These are phyloP conservation scores for Antechinus flavipes DNA, from an alignment of 2,113 vertebrate species.

Conservation along the genomic window DNA sequence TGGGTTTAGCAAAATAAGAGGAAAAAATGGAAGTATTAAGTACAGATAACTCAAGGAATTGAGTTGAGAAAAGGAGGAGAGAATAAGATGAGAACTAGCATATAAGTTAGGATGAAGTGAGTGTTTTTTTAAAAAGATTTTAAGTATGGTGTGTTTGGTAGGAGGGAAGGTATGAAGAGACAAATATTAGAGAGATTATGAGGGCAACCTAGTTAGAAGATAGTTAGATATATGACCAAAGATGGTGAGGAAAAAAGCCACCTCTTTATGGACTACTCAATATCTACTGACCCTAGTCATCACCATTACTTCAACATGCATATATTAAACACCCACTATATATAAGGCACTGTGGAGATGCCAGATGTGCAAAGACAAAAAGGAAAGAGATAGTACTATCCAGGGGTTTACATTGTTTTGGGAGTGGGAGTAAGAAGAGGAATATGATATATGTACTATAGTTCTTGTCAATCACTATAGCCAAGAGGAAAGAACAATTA, in stretches of 20 bases:
- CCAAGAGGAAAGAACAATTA: neutral
- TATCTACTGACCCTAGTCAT: neutral
- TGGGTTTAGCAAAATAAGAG: neutral
- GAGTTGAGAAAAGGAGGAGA: neutral
- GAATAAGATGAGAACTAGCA: neutral
- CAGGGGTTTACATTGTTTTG: neutral
- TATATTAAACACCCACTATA: neutral
- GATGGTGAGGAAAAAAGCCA: neutral
- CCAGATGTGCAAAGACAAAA: neutral
- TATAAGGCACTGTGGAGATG: neutral
- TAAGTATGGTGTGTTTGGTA: neutral
- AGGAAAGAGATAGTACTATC: neutral
- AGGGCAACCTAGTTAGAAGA: neutral
- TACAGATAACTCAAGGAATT: neutral
- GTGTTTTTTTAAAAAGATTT: neutral
- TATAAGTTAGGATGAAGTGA: neutral
- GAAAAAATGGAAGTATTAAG: neutral
- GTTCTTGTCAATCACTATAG: neutral
- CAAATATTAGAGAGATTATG: neutral
- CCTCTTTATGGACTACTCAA: neutral
- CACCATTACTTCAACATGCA: neutral
- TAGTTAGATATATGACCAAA: neutral
- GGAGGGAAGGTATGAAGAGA: neutral
- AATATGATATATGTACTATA: neutral
- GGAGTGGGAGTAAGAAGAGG: neutral